Conservation (phyloP, 2,797 vertebrate species). For the Phalloptychus januarius region DNA sequence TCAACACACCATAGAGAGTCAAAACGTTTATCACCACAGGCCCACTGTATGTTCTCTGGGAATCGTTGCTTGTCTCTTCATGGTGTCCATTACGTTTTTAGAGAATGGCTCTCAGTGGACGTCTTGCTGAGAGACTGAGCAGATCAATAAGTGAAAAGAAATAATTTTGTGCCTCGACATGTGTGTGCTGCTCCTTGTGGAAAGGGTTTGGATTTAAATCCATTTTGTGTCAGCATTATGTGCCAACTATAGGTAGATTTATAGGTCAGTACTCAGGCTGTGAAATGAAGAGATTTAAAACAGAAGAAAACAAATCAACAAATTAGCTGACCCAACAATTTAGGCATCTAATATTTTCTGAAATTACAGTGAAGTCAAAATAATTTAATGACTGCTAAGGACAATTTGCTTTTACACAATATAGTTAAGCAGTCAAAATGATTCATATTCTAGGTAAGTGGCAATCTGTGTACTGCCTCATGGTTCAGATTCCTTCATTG, state of each 20-base stretch:
- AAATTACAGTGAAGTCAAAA: slow-evolving; percentile 4
- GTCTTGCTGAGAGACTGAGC: not conserved
- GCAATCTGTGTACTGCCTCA: not conserved
- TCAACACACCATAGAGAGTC: not conserved
- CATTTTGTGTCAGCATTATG: not conserved
- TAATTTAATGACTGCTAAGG: not conserved
- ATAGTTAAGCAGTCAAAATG: slow-evolving; percentile 3
- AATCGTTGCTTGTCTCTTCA: not conserved
- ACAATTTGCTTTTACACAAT: not conserved
- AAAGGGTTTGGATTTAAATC: not conserved
- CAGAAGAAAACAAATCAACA: slow-evolving; percentile 14
- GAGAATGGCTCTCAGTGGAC: slow-evolving; percentile 2
- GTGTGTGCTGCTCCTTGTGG: not conserved
- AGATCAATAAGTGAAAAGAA: slow-evolving; percentile 36
- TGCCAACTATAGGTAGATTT: slow-evolving; percentile 8
- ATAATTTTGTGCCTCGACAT: slow-evolving; percentile 2
- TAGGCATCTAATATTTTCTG: slow-evolving; percentile 8
- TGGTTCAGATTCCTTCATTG: not conserved
- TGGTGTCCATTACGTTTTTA: slow-evolving; percentile 17
- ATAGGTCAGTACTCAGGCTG: slow-evolving; percentile 24
- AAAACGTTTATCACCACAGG: not conserved
- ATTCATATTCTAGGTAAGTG: not conserved
- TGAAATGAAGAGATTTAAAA: slow-evolving; percentile 43
- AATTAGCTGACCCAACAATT: slow-evolving; percentile 6
- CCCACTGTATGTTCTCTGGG: not conserved